Base-by-base conservation (phyloP, 2,113 vertebrate genomes). In the Uria aalge region DNA sequence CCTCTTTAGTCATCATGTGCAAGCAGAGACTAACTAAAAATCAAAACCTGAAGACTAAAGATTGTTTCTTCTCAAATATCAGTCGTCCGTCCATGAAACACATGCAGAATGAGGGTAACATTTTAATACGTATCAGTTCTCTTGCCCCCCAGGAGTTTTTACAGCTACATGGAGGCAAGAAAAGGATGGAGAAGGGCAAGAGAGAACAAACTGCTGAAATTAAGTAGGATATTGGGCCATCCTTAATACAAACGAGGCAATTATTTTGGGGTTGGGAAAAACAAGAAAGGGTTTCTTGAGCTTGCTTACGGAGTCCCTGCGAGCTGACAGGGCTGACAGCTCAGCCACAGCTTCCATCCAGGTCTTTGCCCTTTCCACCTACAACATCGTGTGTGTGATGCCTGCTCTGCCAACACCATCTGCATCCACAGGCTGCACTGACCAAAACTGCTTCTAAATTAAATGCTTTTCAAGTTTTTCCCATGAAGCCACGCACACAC, bases 1-100 rank as follows among this genome's bases (percentile, higher is more conserved):
- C 94, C 91, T 94, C 92, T 90, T 95, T 95, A 94, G 94, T 92
- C 88, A 93, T 93, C 88, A 92, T 16, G 5, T 32, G 55, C 85
- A 86, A 76, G 36, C 29, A 74, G 38, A 86, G 34, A 67, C 59
- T 62, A 47, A 41, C 32, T 34, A 91, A 92, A 85, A 80, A 90
- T 69, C 91, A 95, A 86, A 94, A 73, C 83, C 45, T 81, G 40
- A 34, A 52, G 30, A 52, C 43, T 72, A 66, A 93, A 69, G n/a
- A 12, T 57, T 78, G 67, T 57, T 92, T 93, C 74, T 90, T 93
- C 80, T 88, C 78, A 78, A 74, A 63, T 96, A 91, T 86, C 94
- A 12, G 13, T 11, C 64, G 47, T 55, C 63, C 8, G 47, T 26
- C 38, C 82, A 86, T 56, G 34, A 80, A 85, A 79, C 29, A 69